phyloP scores from a whole-genome alignment of 2,113 vertebrate genomes.

The Gavia stellata region DNA sequence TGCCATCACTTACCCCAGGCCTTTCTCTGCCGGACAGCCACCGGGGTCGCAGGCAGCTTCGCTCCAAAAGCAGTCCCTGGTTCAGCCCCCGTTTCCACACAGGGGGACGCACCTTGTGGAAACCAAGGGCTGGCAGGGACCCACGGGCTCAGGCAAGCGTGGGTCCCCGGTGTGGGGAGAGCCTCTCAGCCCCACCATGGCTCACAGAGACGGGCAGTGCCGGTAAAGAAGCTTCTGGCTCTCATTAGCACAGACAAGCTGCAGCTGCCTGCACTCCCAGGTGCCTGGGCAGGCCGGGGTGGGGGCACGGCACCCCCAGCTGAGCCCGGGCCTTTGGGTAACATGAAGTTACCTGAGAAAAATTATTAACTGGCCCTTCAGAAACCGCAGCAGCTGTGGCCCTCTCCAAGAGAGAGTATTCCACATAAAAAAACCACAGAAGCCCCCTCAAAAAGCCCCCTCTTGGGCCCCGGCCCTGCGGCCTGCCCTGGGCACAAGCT shows the following conservation, averaged over 20 bases:
- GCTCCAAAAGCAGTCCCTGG: accelerated
- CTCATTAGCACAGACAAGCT: accelerated
- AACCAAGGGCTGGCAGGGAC: background rate
- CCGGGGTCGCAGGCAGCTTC: accelerated
- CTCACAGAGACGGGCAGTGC: accelerated
- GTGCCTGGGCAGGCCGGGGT: background rate
- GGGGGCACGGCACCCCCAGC: too few species aligned
- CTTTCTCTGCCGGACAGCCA: accelerated
- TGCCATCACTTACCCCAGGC: background rate
- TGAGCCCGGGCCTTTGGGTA: background rate
- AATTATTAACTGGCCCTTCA: accelerated
- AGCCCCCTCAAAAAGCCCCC: background rate
- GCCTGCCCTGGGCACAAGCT: background rate
- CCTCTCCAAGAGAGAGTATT: background rate
- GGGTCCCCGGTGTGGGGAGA: accelerated
- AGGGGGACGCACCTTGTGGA: accelerated
- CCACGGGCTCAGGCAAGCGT: accelerated
- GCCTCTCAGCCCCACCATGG: accelerated
- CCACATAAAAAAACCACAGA: accelerated
- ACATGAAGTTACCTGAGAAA: background rate
- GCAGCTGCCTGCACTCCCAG: background rate
- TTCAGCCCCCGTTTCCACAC: accelerated
- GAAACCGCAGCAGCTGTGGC: background rate
- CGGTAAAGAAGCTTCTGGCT: accelerated
- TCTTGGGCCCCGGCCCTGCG: accelerated